A percentile compares a stretch with the other conserved stretches of the same genome.
These are phyloP conservation scores for Atherinomorus stipes DNA, from an alignment of 2,113 vertebrate genomes.

Conservation along the genomic window DNA sequence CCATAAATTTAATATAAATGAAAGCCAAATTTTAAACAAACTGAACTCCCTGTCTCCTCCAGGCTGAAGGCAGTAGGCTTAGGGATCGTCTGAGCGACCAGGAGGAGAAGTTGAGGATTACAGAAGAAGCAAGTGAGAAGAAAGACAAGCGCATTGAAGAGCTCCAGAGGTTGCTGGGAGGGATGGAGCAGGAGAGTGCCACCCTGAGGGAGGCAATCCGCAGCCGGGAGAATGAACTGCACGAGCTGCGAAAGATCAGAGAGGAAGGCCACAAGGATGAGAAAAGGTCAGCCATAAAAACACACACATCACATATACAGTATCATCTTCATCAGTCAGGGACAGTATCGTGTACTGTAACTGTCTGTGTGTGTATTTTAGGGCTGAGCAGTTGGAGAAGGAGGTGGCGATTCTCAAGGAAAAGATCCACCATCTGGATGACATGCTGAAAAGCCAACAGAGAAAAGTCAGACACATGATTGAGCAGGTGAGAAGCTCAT, in stretches of 20 bases:
- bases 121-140: conserved; percentile 70
- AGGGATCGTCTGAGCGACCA: conserved; percentile 81
- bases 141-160: conserved; percentile 86
- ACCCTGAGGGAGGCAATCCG: conserved; percentile 83
- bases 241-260: conserved; percentile 77
- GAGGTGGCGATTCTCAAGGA: conserved; percentile 90
- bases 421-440: conserved; percentile 95
- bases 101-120: conserved; percentile 75
- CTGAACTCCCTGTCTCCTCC: background rate
- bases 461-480: conserved; percentile 97
- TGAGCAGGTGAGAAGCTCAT: conserved; percentile 87
- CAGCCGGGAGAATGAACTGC: conserved; percentile 84
- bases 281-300: conserved; percentile 84
- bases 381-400: conserved; percentile 88
- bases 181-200: conserved; percentile 91
- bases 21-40: conserved; percentile 4
- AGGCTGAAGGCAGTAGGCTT: conserved; percentile 85
- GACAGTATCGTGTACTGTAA: background rate
- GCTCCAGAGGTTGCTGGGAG: conserved; percentile 86
- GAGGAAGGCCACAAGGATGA: conserved; percentile 78
- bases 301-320: background rate
- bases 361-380: conserved; percentile 65
- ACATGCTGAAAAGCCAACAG: conserved; percentile 97
- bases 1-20: background rate
- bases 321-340: background rate